Base-by-base conservation (phyloP, 1,140 invertebrate genomes). In the Yoshiicerus persimilis region DNA sequence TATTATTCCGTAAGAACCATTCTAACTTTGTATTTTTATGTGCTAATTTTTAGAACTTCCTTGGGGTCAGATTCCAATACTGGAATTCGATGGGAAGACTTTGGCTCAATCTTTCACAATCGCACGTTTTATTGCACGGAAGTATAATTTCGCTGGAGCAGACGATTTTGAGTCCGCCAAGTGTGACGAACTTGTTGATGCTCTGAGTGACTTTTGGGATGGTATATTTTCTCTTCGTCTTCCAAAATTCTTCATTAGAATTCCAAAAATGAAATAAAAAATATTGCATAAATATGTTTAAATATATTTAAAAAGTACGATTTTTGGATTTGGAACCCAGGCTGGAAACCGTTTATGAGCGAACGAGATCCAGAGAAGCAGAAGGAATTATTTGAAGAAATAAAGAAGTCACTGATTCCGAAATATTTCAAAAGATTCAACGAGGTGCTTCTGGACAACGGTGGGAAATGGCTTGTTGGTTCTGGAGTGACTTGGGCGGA, bases 31-130 rank as follows among this genome's bases (percentile, higher is more conserved):
- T n/a, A n/a, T n/a, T n/a, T n/a, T n/a, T n/a, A n/a, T n/a, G n/a
- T n/a, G n/a, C n/a, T n/a, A n/a, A n/a, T n/a, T 56, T 56, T 16
- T 30, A 94, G 94, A 90, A 20, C 92, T 92, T 90, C 95, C 94
- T 6, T 96, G 95, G 90, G 95, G 95, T 47, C 94, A 95, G 92
- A 91, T 96, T 77, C 96, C 96, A 0, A 93, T 95, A 9, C 91
- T 96, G 86, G 95, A 95, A 91, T 93, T 96, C 39, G 4, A 11
- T 32, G 94, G 96, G 90, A 94, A 94, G 90, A 91, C 92, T 75
- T 93, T 95, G 80, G 93, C 94, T 0, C 95, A 96, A 91, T 95
- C 94, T 89, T 92, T 94, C 47, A 94, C 95, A 5, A 94, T 96
- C 39, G 93, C 93, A 6, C 92, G 95, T 87, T 96, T 95, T 92